Base-by-base conservation (phyloP, 2,888 invertebrate species). In the Drosophila vallismaia region DNA sequence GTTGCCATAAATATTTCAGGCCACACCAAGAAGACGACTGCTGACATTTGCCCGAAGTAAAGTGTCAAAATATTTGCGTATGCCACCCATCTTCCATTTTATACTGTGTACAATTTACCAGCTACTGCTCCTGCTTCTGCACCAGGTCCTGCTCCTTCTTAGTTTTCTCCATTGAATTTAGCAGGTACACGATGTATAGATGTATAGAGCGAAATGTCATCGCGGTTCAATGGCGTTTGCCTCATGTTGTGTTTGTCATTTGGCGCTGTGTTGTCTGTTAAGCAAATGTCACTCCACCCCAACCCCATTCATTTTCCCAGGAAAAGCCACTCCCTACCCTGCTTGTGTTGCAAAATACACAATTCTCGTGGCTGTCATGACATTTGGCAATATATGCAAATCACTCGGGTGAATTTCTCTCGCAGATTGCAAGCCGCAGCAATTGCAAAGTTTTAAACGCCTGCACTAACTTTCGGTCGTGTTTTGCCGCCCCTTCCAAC, bases 31-130 rank as follows among this genome's bases (percentile, higher is more conserved):
- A 66, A 12, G 51, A 38, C 66, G 68, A 45, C 51, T 57, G 40
- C 45, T 63, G 75, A 74, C 74, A 80, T 72, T 72, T 77, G 69
- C 60, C 71, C 75, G 70, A 86, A 81, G 77, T 75, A 82, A 86
- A 79, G 76, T 88, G 82, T 88, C 88, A 88, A 89, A 84, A 87
- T 89, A 84, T 89, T 89, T 89, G 81, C 79, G 62, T 63, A 71
- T 33, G 45, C 56, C 48, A 49, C 50, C 70, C 70, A 59, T 49
- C 52, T 49, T 28, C 45, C 44, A 44, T 31, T 60, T 50, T 29
- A 36, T 51, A 31, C 26, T 29, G 9, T 12, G 28, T 6, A 7
- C 1, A 19, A 19, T 33, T 8, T 8, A n/a, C 33, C 31, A 7
- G 7, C n/a, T 9, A 8, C 12, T 29, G 4, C 24, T 46, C 24